Conservation (phyloP, 2,113 vertebrate genomes). For the Vidua macroura region DNA sequence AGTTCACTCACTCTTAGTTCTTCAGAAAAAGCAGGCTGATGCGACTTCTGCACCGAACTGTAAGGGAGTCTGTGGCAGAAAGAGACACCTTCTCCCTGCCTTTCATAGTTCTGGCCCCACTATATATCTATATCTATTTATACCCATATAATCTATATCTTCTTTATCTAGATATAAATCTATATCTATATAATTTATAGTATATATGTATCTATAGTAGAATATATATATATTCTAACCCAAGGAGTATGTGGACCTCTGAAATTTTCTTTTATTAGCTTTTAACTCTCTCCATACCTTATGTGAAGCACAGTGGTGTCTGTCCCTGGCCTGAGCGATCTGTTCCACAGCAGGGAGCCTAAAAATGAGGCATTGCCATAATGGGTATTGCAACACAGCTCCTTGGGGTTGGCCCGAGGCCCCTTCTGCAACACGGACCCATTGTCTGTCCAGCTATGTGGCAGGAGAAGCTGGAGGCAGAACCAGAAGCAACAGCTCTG, state of each 20-base stretch:
- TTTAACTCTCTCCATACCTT: constrained; percentile 11
- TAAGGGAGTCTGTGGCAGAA: not conserved
- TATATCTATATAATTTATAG: too few species aligned
- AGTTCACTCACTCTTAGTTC: not conserved
- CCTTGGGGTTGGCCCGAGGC: constrained; percentile 7
- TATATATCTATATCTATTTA: too few species aligned
- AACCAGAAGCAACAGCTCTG: constrained; percentile 39
- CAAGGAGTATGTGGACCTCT: not conserved
- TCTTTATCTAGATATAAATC: not conserved
- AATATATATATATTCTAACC: not conserved
- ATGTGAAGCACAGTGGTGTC: not conserved
- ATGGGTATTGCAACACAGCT: constrained; percentile 41
- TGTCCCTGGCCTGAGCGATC: constrained; percentile 31
- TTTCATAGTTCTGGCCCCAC: not conserved
- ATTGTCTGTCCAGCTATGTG: constrained; percentile 15
- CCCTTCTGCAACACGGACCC: constrained; percentile 17
- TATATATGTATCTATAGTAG: not conserved
- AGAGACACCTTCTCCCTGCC: not conserved
- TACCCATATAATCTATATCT: not conserved
- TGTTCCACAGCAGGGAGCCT: constrained; percentile 50
- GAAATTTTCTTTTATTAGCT: not conserved
- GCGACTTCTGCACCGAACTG: not conserved
- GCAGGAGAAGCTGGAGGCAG: constrained; percentile 30
- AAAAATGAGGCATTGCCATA: constrained; percentile 39
- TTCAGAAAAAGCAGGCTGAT: not conserved